These are phyloP conservation scores for Oxycera nigricornis DNA, from an alignment of 2,888 invertebrate genomes.

Conservation along the genomic window DNA sequence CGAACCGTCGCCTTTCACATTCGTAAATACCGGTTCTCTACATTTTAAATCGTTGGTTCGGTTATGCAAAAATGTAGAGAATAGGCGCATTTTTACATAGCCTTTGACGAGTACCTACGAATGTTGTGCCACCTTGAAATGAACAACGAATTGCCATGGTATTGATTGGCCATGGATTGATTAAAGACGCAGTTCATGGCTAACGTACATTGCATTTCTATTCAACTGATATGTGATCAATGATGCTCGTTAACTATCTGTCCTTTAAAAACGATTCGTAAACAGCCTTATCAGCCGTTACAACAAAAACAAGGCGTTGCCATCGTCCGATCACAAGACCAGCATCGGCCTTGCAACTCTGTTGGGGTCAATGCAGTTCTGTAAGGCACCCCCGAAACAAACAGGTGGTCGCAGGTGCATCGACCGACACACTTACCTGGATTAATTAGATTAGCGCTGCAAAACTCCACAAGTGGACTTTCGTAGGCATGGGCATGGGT, in stretches of 20 bases:
- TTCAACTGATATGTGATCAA: too few species aligned
- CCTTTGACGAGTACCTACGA: too few species aligned
- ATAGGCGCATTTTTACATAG: too few species aligned
- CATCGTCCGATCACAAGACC: background rate
- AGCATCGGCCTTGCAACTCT: background rate
- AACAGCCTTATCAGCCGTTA: background rate
- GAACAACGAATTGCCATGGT: too few species aligned
- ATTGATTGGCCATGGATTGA: too few species aligned
- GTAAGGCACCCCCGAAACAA: background rate
- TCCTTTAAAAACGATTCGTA: background rate
- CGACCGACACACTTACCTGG: slow-evolving; percentile 67
- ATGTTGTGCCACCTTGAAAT: too few species aligned
- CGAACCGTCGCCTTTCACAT: too few species aligned
- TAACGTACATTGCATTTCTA: too few species aligned
- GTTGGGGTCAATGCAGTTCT: background rate
- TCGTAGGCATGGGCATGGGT: slow-evolving; percentile 76
- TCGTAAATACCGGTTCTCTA: too few species aligned
- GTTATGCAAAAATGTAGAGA: too few species aligned
- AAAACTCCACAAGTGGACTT: slow-evolving; percentile 81
- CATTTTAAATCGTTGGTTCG: too few species aligned
- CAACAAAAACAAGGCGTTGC: background rate
- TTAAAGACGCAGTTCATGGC: too few species aligned
- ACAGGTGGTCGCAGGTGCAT: slow-evolving; percentile 17
- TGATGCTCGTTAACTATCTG: background rate
- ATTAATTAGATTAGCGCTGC: slow-evolving; percentile 91